A percentile compares a stretch with the other conserved stretches of the same genome.
Conservation (phyloP, 2,797 vertebrate species). For the Eidolon dupreanum region DNA sequence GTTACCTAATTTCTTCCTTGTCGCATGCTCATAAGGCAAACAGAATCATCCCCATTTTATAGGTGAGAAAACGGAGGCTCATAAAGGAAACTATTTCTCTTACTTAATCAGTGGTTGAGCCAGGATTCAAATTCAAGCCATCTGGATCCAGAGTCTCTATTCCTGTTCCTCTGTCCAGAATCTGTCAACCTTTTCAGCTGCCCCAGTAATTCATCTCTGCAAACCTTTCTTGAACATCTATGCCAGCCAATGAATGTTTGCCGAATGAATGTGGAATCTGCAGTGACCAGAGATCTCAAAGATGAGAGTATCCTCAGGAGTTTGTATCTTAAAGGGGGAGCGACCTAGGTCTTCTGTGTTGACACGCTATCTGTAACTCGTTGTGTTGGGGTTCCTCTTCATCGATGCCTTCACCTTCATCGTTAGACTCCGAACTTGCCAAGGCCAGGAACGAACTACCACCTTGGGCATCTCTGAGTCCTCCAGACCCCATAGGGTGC, state of each 20-base stretch:
- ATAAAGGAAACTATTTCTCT: neutral
- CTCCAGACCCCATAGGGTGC: neutral
- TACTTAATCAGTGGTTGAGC: neutral
- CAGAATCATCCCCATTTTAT: neutral
- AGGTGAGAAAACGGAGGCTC: neutral
- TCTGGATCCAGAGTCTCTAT: neutral
- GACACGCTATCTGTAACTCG: rapidly evolving
- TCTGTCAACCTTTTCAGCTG: neutral
- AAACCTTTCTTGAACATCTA: neutral
- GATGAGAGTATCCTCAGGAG: no score
- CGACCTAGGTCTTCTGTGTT: rapidly evolving
- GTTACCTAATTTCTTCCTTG: neutral
- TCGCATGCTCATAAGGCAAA: neutral
- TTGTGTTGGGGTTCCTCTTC: neutral
- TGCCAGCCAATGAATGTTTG: neutral
- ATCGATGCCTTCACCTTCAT: neutral
- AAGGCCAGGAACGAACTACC: neutral
- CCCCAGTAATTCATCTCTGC: neutral
- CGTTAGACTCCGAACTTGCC: neutral
- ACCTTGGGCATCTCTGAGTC: neutral
- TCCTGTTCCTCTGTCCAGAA: neutral
- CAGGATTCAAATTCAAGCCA: neutral
- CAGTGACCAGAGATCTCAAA: neutral
- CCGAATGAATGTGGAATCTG: neutral
- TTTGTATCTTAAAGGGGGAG: neutral